Conservation (phyloP, 1,140 invertebrate genomes). For the Bombus difficillimus region DNA sequence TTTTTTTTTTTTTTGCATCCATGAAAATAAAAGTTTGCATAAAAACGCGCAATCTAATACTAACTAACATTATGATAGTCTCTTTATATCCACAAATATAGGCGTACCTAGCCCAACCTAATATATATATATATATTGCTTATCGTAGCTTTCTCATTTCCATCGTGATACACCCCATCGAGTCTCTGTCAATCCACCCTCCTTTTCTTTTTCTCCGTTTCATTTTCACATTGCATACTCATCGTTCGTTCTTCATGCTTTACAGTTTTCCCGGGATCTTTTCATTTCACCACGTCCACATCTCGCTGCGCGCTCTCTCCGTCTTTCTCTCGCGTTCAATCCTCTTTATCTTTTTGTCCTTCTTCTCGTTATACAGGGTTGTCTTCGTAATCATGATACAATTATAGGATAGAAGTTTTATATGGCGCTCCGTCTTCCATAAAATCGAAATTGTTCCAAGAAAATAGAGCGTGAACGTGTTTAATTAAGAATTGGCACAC, state of each 20-base stretch:
- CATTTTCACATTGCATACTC: neutral
- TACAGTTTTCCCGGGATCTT: constrained; percentile 8
- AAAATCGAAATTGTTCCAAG: too few relatives aligned
- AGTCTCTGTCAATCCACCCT: neutral
- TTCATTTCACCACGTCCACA: neutral
- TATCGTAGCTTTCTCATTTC: neutral
- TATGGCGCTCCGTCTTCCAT: too few relatives aligned
- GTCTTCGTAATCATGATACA: neutral
- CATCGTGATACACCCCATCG: neutral
- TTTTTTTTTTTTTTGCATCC: neutral
- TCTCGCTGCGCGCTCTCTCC: neutral
- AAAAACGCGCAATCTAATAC: neutral
- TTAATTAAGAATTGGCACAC: too few relatives aligned
- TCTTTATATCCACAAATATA: neutral
- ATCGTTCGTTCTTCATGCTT: neutral
- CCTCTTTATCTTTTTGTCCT: neutral
- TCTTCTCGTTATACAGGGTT: neutral
- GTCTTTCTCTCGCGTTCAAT: neutral
- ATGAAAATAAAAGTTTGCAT: neutral
- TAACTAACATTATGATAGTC: neutral
- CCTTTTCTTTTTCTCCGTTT: neutral
- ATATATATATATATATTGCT: neutral
- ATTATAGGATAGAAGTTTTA: too few relatives aligned
- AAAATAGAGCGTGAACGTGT: too few relatives aligned
- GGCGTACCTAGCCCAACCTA: neutral